Conservation (phyloP, 2,113 vertebrate species). For the Psammodynastes pulverulentus region DNA sequence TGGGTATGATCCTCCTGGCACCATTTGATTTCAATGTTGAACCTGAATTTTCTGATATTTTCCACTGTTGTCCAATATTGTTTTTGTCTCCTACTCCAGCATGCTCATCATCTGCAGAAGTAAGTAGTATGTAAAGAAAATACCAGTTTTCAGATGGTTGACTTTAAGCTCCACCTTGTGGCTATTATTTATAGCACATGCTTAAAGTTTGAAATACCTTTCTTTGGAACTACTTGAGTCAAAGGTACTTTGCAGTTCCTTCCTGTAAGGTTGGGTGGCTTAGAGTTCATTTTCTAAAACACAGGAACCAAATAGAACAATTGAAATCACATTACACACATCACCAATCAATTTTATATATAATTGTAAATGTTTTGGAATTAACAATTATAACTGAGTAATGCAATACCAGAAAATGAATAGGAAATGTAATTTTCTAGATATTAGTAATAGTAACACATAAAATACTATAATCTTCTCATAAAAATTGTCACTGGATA, state of each 20-base stretch:
- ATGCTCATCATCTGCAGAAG: neutral
- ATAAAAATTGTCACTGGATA: neutral
- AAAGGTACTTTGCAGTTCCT: constrained; percentile 57
- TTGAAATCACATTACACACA: neutral
- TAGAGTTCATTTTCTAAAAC: constrained; percentile 68
- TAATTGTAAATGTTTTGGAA: neutral
- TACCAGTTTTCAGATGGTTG: constrained; percentile 1
- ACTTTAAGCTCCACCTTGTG: constrained; percentile 59
- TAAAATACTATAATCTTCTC: neutral
- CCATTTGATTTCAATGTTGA: neutral
- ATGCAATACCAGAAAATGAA: neutral
- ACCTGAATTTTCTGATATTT: neutral
- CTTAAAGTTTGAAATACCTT: neutral
- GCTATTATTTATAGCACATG: neutral
- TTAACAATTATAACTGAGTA: neutral
- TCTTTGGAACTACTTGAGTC: constrained; percentile 50
- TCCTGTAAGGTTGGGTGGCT: constrained; percentile 66
- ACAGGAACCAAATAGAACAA: constrained; percentile 30
- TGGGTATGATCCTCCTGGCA: constrained; percentile 70
- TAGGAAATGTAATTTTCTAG: neutral
- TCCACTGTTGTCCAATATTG: neutral
- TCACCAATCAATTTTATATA: neutral
- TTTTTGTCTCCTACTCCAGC: neutral
- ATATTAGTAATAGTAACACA: neutral
- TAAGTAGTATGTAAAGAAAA: accelerated